Base-by-base conservation (phyloP, 2,113 vertebrate species). In the Raja brachyura region DNA sequence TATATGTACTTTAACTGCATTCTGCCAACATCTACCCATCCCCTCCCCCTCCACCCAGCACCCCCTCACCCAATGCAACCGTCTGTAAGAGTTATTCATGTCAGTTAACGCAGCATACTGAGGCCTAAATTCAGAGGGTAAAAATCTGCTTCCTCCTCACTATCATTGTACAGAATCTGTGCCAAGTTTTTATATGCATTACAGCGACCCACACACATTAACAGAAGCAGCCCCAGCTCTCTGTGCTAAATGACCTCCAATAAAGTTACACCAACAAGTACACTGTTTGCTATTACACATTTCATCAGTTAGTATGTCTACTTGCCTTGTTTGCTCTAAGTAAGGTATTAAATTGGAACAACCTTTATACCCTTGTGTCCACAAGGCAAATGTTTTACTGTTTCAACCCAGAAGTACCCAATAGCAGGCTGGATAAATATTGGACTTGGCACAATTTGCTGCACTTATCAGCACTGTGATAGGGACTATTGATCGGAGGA, bases 361-460 rank as follows among this genome's bases (percentile, higher is more conserved):
- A 85, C 94, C 94, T 95, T 93, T 93, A 74, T 92, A 94, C 93
- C 61, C 93, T 5, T 59, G 81, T 22, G 93, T 93, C 95, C 5
- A 73, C 94, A 92, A 92, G 33, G 88, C 94, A 0, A 78, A 94
- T 93, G 94, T 95, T 94, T 94, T 93, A 94, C 94, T 94, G 94
- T 95, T 97, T 96, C 94, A 94, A 95, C 94, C 94, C 93, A 93
- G 94, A 94, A 94, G 94, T 94, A 95, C 95, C 96, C 96, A 96
- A 94, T 96, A 95, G 95, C 96, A 94, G 92, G 94, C 95, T 96
- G 94, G 95, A 95, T 95, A 97, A 98, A 98, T 97, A 97, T 98
- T 98, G 95, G 96, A 95, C 95, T 96, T 98, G 97, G 97, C 97
- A 95, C 94, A 88, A 94, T 93, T 95, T 94, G 94, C 95, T 93